Evolutionary conservation across 1,140 invertebrate genomes (phyloP).

Genomic region (Globodera ellingtonae): DNA sequence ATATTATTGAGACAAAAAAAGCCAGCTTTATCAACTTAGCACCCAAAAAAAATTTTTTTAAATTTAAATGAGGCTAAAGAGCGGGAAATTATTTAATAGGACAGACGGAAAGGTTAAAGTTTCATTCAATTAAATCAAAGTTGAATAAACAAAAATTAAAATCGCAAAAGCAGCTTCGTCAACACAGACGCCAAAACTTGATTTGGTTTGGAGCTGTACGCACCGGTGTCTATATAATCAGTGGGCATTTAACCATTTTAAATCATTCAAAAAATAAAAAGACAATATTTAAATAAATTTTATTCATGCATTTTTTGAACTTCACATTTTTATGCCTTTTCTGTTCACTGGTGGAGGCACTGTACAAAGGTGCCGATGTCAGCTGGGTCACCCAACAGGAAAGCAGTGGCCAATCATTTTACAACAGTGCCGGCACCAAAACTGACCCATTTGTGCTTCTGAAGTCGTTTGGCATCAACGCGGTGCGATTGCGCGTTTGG

Average conservation of each 20-base stretch:
- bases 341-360: not conserved
- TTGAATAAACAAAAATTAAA: no score
- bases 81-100: no score
- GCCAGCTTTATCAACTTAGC: no score
- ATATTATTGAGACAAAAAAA: no score
- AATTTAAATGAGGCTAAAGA: no score
- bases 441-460: not conserved
- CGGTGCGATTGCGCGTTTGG: slow-evolving; percentile 1
- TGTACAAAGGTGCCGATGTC: slow-evolving; percentile 5
- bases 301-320: not conserved
- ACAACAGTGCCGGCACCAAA: slow-evolving; percentile 10
- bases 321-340: not conserved
- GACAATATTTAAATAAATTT: not conserved
- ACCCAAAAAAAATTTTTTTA: no score
- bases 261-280: not conserved
- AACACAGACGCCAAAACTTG: no score
- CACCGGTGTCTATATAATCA: no score
- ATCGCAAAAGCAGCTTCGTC: no score
- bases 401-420: not conserved
- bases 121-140: no score
- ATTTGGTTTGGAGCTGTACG: no score
- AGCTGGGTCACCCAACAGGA: not conserved
- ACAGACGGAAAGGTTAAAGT: no score
- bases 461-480: not conserved
- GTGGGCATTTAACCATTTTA: not conserved